A percentile compares a stretch with the other conserved stretches of the same genome.
Conservation (phyloP, 2,888 invertebrate genomes). For the Caenorhabditis imperialis region DNA sequence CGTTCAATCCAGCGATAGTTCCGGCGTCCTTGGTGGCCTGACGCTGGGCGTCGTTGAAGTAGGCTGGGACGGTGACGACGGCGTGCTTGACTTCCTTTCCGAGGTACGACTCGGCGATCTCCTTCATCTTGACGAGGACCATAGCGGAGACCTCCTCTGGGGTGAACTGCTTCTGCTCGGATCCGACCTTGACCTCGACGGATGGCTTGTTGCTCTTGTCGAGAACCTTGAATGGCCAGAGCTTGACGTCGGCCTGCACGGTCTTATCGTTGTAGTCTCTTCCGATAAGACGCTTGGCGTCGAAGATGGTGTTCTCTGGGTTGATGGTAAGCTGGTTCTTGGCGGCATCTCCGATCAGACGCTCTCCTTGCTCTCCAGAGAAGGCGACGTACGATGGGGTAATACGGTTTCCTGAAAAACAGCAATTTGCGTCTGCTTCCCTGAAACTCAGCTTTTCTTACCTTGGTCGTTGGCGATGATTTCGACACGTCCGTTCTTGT, state of each 20-base stretch:
- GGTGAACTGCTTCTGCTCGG: conserved; percentile 89
- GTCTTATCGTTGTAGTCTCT: conserved; percentile 92
- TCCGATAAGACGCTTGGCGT: conserved; percentile 97
- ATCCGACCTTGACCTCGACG: conserved; percentile 88
- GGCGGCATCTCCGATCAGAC: conserved; percentile 91
- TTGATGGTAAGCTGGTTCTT: conserved; percentile 99
- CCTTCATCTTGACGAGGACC: conserved; percentile 83
- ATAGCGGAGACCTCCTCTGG: conserved; percentile 99
- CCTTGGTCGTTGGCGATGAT: conserved; percentile 78
- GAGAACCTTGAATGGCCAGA: conserved; percentile 93
- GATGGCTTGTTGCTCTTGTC: conserved; percentile 94
- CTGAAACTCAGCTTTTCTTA: conserved; percentile 47
- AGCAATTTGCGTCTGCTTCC: not conserved
- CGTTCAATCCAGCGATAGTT: conserved; percentile 86
- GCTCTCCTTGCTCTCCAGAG: conserved; percentile 75
- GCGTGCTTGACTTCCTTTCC: conserved; percentile 87
- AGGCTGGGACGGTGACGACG: conserved; percentile 95
- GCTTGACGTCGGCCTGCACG: conserved; percentile 95
- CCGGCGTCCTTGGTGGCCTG: conserved; percentile 90
- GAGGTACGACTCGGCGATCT: conserved; percentile 77
- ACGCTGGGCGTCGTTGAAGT: conserved; percentile 99
- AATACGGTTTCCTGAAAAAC: conserved; percentile 70
- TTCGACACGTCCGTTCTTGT: conserved; percentile 80
- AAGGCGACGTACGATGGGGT: conserved; percentile 78
- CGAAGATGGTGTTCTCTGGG: conserved; percentile 98